Percentiles rank a stretch among this genome's conserved stretches.
Evolutionary conservation across 2,113 vertebrate genomes (phyloP).

Genomic region (Nematolebias whitei): DNA sequence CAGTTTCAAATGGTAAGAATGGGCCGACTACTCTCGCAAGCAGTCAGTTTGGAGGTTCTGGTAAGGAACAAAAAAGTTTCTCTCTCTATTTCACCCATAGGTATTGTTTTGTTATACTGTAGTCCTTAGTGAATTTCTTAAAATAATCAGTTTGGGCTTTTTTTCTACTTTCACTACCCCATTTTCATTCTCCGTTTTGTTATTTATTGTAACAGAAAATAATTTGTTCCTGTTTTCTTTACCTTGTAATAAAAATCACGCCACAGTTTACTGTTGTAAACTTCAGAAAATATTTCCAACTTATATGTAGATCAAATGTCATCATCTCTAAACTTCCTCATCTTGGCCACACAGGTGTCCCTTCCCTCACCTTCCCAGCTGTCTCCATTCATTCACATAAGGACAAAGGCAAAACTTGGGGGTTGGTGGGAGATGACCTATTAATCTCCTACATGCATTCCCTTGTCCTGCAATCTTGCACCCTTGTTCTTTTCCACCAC

Average conservation of each 20-base stretch:
- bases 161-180: constrained; percentile 1
- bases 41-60: constrained; percentile 89
- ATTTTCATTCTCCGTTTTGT: constrained; percentile 17
- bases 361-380: constrained; percentile 70
- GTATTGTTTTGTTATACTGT: background rate
- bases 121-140: background rate
- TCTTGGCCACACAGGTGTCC: constrained; percentile 59
- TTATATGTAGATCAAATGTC: constrained; percentile 22
- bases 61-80: constrained; percentile 70
- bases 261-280: constrained; percentile 25
- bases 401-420: constrained; percentile 49
- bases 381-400: constrained; percentile 62
- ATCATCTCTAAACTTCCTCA: constrained; percentile 40
- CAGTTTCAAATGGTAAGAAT: constrained; percentile 91
- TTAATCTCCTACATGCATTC: constrained; percentile 46
- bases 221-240: constrained; percentile 11
- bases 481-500: constrained; percentile 17
- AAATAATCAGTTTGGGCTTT: constrained; percentile 2
- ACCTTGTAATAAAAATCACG: constrained; percentile 10
- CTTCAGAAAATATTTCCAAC: constrained; percentile 1
- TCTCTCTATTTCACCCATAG: constrained; percentile 1
- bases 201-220: constrained; percentile 9
- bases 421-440: constrained; percentile 42
- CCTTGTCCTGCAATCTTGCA: constrained; percentile 27
- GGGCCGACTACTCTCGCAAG: constrained; percentile 86